Evolutionary conservation across 2,113 vertebrate species (phyloP).

Genomic region (Gallinago jamesoni): DNA sequence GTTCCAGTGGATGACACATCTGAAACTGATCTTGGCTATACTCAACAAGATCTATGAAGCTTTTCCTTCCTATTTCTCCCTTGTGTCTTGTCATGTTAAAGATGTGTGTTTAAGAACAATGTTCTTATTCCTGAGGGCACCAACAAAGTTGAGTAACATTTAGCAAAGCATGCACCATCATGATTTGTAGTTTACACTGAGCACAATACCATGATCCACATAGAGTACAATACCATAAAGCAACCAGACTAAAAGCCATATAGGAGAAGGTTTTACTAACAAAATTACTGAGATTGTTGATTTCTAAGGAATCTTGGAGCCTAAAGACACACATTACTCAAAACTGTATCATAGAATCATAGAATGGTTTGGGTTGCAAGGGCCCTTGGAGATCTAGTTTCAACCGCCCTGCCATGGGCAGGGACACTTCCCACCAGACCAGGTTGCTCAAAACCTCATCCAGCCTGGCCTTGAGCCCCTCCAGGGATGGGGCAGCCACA

Average conservation of each 20-base stretch:
- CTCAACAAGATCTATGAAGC: background rate
- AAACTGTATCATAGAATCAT: no score
- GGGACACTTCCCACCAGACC: no score
- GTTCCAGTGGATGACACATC: background rate
- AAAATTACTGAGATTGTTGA: background rate
- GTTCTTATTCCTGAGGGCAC: background rate
- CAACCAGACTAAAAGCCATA: background rate
- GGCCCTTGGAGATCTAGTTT: no score
- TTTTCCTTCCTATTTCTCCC: background rate
- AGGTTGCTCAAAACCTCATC: no score
- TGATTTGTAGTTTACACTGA: background rate
- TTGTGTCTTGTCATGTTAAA: accelerated
- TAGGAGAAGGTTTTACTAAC: background rate
- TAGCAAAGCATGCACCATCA: background rate
- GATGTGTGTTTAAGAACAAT: background rate
- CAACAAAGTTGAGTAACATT: background rate
- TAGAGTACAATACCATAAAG: background rate
- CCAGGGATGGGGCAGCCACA: no score
- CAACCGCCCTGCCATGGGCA: no score
- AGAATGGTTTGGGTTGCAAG: no score
- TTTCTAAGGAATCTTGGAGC: background rate
- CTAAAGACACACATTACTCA: background rate
- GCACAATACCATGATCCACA: background rate
- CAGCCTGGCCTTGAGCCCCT: no score
- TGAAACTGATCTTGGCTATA: background rate